Evolutionary conservation across 2,888 invertebrate species (phyloP).

Genomic region (Eupeodes latifasciatus): DNA sequence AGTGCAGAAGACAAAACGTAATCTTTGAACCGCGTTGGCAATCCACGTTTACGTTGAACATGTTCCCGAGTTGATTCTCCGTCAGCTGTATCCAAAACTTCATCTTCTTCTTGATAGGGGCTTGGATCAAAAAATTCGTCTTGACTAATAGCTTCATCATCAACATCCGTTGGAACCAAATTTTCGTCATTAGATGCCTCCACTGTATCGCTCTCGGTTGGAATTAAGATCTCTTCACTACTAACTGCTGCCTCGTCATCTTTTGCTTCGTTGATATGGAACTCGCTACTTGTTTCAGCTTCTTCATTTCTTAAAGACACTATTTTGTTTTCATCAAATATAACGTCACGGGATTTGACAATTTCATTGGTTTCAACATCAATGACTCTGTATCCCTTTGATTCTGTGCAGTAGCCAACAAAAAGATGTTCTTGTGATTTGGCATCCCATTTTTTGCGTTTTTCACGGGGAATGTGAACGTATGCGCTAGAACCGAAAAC

Average conservation of each 20-base stretch:
- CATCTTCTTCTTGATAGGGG: not conserved
- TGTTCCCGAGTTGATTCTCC: constrained; percentile 2
- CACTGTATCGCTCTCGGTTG: too few species aligned
- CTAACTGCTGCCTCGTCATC: too few species aligned
- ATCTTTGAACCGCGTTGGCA: not conserved
- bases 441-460: too few species aligned
- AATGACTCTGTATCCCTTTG: too few species aligned
- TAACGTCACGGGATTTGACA: too few species aligned
- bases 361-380: too few species aligned
- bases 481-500: constrained; percentile 2
- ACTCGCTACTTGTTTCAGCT: too few species aligned
- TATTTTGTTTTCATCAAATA: too few species aligned
- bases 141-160: not conserved
- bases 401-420: not conserved
- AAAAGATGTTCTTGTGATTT: not conserved
- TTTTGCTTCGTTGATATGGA: too few species aligned
- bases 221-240: too few species aligned
- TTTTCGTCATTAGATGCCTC: not conserved
- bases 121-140: constrained; percentile 6
- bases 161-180: not conserved
- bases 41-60: not conserved
- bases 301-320: too few species aligned
- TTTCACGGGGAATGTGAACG: not conserved
- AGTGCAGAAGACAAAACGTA: not conserved
- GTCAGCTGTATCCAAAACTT: not conserved